A percentile compares a stretch with the other conserved stretches of the same genome.
Evolutionary conservation across 2,797 vertebrate genomes (phyloP).

Genomic region (Gouania willdenowi): DNA sequence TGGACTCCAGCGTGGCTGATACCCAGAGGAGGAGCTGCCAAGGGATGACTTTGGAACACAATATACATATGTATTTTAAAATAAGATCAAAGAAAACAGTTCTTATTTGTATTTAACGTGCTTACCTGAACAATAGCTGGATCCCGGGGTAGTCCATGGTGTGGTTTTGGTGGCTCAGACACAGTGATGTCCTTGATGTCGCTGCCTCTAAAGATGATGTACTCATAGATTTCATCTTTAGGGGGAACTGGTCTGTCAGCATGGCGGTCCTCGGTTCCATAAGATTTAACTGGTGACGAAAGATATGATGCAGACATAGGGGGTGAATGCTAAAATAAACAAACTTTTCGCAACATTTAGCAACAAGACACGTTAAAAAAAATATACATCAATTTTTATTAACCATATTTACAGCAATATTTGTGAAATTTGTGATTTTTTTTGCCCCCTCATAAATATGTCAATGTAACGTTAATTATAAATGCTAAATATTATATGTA

Average conservation of each 20-base stretch:
- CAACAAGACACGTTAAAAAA: too few species aligned
- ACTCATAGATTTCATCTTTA: slow-evolving; percentile 92
- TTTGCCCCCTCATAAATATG: too few species aligned
- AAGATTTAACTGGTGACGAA: slow-evolving; percentile 82
- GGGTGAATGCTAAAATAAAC: too few species aligned
- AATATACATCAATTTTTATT: too few species aligned
- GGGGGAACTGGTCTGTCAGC: slow-evolving; percentile 88
- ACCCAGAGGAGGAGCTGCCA: slow-evolving; percentile 66
- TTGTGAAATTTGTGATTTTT: too few species aligned
- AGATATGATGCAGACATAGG: too few species aligned
- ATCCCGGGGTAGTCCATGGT: slow-evolving; percentile 88
- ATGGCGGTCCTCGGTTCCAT: slow-evolving; percentile 92
- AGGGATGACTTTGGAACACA: slow-evolving; percentile 55
- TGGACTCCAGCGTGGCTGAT: slow-evolving; percentile 89
- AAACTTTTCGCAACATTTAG: too few species aligned
- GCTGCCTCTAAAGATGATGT: slow-evolving; percentile 95
- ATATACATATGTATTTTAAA: background rate
- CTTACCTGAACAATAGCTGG: slow-evolving; percentile 94
- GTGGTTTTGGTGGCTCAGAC: slow-evolving; percentile 90
- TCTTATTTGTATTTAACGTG: background rate
- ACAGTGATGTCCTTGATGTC: slow-evolving; percentile 98
- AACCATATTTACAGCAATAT: too few species aligned
- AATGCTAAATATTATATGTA: too few species aligned
- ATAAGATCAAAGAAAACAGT: too few species aligned
- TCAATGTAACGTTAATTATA: too few species aligned